Evolutionary conservation across 2,113 vertebrate species (phyloP).

Genomic region (Oceanites oceanicus): DNA sequence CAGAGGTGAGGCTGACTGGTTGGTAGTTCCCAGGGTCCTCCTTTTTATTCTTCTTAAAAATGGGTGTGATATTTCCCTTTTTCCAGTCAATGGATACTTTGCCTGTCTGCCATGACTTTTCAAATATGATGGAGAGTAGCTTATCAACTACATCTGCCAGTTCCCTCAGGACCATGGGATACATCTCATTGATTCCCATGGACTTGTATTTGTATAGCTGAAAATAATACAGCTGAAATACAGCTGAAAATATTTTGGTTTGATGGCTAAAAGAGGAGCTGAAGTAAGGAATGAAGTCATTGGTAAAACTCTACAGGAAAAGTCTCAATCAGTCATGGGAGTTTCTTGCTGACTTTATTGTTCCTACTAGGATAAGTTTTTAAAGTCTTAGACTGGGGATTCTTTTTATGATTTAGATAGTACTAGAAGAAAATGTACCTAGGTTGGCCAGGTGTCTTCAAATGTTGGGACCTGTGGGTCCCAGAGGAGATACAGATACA

Average conservation of each 20-base stretch:
- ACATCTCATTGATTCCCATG: not conserved
- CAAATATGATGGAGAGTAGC: not conserved
- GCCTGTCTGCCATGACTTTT: not conserved
- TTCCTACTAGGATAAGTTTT: not conserved
- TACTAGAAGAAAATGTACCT: not conserved
- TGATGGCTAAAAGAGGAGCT: not conserved
- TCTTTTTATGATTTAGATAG: not conserved
- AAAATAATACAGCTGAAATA: not conserved
- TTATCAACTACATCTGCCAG: not conserved
- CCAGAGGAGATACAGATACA: not conserved
- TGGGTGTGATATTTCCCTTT: not conserved
- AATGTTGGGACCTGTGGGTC: not conserved
- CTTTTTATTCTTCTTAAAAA: not conserved
- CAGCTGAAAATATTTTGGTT: not conserved
- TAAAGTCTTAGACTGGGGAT: not conserved
- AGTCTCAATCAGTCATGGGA: not conserved
- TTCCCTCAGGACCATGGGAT: not conserved
- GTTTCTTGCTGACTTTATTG: not conserved
- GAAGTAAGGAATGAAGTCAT: not conserved
- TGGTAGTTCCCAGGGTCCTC: not conserved
- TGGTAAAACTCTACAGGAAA: not conserved
- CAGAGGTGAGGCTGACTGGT: not conserved
- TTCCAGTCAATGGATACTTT: not conserved
- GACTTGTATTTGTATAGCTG: not conserved
- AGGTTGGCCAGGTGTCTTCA: not conserved